Conservation (phyloP, 2,113 vertebrate genomes). For the Excalfactoria chinensis region DNA sequence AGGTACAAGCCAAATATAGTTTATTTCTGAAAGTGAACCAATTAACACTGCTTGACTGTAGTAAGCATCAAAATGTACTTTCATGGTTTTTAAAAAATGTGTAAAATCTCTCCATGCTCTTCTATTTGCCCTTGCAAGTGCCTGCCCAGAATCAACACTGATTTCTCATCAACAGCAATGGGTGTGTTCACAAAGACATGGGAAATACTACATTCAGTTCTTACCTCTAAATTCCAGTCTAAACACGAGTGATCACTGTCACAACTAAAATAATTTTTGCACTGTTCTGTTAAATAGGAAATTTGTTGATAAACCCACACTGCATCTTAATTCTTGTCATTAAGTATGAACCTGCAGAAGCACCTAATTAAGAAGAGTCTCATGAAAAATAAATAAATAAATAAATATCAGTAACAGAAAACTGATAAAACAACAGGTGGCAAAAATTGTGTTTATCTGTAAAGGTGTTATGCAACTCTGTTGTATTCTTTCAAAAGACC, state of each 20-base stretch:
- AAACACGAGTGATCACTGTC: background rate
- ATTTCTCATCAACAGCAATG: background rate
- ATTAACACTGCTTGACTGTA: background rate
- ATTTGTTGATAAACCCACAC: background rate
- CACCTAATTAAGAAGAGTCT: background rate
- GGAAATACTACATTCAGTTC: rapidly evolving
- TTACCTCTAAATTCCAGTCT: background rate
- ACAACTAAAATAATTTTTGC: background rate
- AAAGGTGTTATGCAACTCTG: background rate
- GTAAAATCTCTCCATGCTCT: background rate
- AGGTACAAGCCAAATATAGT: background rate
- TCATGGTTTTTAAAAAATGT: background rate
- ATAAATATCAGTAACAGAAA: background rate
- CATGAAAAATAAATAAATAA: background rate
- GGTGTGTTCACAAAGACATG: background rate
- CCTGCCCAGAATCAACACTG: background rate
- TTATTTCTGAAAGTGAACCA: background rate
- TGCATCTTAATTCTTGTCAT: background rate
- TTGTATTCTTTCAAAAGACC: background rate
- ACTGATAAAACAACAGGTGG: background rate
- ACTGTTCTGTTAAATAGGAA: background rate
- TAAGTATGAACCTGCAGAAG: background rate
- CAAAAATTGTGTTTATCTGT: background rate
- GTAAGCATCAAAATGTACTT: background rate
- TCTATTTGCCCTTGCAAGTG: background rate